phyloP scores from a whole-genome alignment of 2,797 vertebrate species.

The Lepidocolaptes lacrymiger region DNA sequence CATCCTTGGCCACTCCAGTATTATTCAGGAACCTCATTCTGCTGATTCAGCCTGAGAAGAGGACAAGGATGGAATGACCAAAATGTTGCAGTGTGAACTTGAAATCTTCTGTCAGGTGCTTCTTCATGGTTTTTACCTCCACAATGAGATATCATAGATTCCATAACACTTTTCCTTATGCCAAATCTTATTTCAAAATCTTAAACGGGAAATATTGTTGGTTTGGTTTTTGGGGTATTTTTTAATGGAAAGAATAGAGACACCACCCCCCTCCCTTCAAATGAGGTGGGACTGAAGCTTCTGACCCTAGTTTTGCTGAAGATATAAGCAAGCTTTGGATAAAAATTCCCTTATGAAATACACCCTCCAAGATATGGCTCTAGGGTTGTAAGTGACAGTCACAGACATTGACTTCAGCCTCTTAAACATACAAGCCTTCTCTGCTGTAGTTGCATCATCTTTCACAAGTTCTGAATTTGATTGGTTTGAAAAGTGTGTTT shows the following conservation, averaged over 20 bases:
- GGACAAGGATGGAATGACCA: background rate
- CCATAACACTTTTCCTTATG: background rate
- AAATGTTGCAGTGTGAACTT: background rate
- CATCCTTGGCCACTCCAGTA: background rate
- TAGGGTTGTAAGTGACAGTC: background rate
- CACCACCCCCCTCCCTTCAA: fast-evolving
- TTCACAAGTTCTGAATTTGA: background rate
- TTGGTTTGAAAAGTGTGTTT: background rate
- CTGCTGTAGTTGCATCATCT: background rate
- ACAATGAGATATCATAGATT: background rate
- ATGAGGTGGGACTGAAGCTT: background rate
- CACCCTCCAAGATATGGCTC: fast-evolving
- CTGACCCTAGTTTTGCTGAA: background rate
- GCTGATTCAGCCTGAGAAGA: background rate
- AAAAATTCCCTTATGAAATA: background rate
- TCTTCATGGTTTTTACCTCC: background rate
- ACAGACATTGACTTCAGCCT: background rate
- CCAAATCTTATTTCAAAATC: background rate
- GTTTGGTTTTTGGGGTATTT: background rate
- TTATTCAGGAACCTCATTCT: background rate
- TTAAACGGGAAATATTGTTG: background rate
- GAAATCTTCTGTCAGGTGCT: background rate
- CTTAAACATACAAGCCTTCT: background rate
- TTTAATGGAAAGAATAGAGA: background rate
- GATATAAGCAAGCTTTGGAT: background rate